Percentiles rank a stretch among this genome's conserved stretches.
These are phyloP conservation scores for Drosophila kepulauana DNA, from an alignment of 1,140 invertebrate species.

Conservation along the genomic window DNA sequence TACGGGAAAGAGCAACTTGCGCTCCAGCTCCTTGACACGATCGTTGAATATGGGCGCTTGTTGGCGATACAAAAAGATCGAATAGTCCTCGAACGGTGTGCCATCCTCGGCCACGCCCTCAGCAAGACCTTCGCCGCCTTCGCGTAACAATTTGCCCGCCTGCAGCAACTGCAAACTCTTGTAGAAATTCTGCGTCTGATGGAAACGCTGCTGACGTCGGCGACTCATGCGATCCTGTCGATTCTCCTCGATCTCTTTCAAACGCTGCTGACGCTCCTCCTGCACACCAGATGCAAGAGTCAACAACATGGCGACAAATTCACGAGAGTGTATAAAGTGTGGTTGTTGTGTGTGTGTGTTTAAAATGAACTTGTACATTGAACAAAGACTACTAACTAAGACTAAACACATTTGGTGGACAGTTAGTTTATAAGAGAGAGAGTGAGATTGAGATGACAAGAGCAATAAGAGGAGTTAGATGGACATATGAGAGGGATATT, in stretches of 20 bases:
- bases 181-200: conserved; percentile 90
- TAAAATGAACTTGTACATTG: conserved; percentile 40
- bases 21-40: conserved; percentile 91
- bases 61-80: conserved; percentile 90
- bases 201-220: conserved; percentile 88
- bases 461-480: not conserved
- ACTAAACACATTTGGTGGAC: conserved; percentile 33
- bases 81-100: conserved; percentile 90
- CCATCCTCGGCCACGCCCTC: conserved; percentile 74
- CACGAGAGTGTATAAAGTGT: conserved; percentile 36
- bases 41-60: conserved; percentile 91
- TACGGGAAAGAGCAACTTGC: conserved; percentile 91
- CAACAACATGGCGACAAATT: conserved; percentile 36
- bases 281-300: conserved; percentile 76
- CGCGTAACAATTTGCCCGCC: conserved; percentile 86
- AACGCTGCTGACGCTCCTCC: conserved; percentile 89
- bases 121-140: conserved; percentile 85
- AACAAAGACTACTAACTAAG: conserved; percentile 53
- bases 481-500: conserved; percentile 5
- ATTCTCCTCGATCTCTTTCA: conserved; percentile 89
- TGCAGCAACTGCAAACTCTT: conserved; percentile 92
- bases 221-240: conserved; percentile 88
- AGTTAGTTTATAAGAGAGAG: conserved; percentile 5
- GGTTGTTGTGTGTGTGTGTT: conserved; percentile 12
- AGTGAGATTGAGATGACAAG: not conserved